A percentile compares a stretch with the other conserved stretches of the same genome.
phyloP scores from a whole-genome alignment of 2,888 invertebrate species.

The Timema cristinae region DNA sequence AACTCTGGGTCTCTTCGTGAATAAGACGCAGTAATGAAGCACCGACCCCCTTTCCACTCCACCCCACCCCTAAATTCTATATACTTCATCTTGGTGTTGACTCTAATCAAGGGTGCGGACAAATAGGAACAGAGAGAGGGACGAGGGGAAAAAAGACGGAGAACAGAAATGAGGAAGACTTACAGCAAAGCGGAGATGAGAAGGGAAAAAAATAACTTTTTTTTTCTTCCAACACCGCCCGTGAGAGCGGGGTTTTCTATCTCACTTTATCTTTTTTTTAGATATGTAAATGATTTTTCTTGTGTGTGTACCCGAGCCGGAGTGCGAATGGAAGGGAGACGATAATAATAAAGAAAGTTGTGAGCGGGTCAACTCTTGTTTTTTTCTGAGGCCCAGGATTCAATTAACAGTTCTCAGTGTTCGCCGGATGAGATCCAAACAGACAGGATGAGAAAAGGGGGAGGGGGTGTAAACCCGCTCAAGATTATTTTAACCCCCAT shows the following conservation, averaged over 20 bases:
- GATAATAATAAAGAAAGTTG: constrained; percentile 11
- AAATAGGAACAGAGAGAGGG: constrained; percentile 22
- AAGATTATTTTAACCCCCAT: no score
- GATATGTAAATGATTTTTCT: constrained; percentile 16
- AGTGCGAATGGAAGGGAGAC: background rate
- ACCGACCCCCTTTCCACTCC: constrained; percentile 20
- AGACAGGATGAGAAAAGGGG: constrained; percentile 14
- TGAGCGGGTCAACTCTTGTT: constrained; percentile 11
- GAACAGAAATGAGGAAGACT: constrained; percentile 15
- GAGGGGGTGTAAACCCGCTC: constrained; percentile 15
- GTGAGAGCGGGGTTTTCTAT: no score
- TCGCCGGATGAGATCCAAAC: background rate
- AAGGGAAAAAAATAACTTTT: constrained; percentile 4
- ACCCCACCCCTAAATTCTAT: constrained; percentile 27
- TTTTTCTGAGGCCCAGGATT: constrained; percentile 11
- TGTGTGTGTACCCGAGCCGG: background rate
- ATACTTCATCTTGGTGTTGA: constrained; percentile 31
- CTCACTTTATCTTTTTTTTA: constrained; percentile 1
- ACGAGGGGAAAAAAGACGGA: constrained; percentile 7
- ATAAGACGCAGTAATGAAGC: constrained; percentile 30
- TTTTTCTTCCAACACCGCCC: background rate
- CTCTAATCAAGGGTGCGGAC: constrained; percentile 30
- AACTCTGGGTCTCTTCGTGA: constrained; percentile 25
- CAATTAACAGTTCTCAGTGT: constrained; percentile 10
- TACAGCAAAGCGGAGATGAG: constrained; percentile 5